phyloP scores from a whole-genome alignment of 1,140 invertebrate species.

The Triops cancriformis region DNA sequence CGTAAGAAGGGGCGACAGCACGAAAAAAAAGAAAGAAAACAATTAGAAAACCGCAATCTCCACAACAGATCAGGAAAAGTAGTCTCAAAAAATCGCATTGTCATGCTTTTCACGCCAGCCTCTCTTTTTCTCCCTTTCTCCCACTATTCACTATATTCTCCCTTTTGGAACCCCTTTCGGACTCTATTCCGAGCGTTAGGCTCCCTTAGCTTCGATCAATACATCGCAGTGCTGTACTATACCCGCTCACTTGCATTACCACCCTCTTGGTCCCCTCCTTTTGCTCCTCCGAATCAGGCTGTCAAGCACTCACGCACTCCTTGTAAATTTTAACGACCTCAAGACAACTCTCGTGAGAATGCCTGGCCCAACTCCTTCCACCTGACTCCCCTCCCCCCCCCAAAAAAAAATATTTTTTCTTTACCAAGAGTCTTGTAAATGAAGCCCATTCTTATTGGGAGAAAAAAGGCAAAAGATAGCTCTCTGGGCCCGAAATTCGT shows the following conservation, averaged over 20 bases:
- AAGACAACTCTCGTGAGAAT: neutral
- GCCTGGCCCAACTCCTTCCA: too few relatives aligned
- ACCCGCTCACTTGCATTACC: neutral
- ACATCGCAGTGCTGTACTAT: neutral
- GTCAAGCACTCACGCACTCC: slow-evolving; percentile 12
- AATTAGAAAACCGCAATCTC: too few relatives aligned
- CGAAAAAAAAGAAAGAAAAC: neutral
- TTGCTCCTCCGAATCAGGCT: neutral
- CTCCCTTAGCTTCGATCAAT: neutral
- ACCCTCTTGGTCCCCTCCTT: neutral
- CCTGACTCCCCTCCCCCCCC: neutral
- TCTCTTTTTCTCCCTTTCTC: neutral
- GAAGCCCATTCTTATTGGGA: neutral
- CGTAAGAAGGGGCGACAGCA: neutral
- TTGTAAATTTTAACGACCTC: neutral
- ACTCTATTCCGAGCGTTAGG: neutral
- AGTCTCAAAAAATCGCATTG: neutral
- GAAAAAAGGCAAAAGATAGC: neutral
- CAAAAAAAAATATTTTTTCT: neutral
- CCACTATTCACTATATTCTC: neutral
- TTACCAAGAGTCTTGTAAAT: neutral
- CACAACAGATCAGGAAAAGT: neutral
- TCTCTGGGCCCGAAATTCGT: too few relatives aligned
- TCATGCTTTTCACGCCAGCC: neutral
- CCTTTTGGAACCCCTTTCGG: neutral